Evolutionary conservation across 2,888 invertebrate genomes (phyloP), one percentile per base, ranked within the genome.

Genomic region (Horisme vitalbata): DNA sequence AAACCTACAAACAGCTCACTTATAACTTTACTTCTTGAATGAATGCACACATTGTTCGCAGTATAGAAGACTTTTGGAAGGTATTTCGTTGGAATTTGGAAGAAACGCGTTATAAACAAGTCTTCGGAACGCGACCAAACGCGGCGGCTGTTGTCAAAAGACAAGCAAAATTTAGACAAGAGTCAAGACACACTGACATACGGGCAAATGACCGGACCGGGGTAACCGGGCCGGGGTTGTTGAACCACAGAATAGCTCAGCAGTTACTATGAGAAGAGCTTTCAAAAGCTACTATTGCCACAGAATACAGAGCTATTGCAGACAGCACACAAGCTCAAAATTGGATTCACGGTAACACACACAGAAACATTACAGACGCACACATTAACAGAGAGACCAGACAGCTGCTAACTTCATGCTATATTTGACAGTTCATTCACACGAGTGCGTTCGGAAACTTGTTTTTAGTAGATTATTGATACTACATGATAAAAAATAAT

Each of bases 351-450:
- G 53, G 55, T 81, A 63, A 59, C n/a, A n/a, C n/a, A n/a, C 18
- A 18, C 18, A 18, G 4, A 18, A 4, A 15, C 2, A 1, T 18
- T 6, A 6, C 18, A 18, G 5, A 59, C 75, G 83, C 82, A 81
- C 84, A 66, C 20, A 18, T 4, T 53, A 28, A 65, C 11, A 48
- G 56, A 59, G 55, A 59, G 58, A 39, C 76, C 78, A 84, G 86
- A 83, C 86, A 72, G 75, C 63, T 38, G 70, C 82, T 80, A 85
- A 77, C 83, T 85, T 87, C 88, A 80, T 63, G 63, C 55, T 64
- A 68, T 75, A 78, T 78, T 83, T 83, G 83, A 81, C 81, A 83
- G 83, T 83, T 86, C 86, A 81, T 85, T 86, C 78, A 79, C 84
- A 77, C 71, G 63, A 27, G 47, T 55, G 20, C 62, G 73, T 71